A percentile compares a stretch with the other conserved stretches of the same genome.
These are phyloP conservation scores for Melanophora roralis DNA, from an alignment of 2,888 invertebrate genomes.

Conservation along the genomic window DNA sequence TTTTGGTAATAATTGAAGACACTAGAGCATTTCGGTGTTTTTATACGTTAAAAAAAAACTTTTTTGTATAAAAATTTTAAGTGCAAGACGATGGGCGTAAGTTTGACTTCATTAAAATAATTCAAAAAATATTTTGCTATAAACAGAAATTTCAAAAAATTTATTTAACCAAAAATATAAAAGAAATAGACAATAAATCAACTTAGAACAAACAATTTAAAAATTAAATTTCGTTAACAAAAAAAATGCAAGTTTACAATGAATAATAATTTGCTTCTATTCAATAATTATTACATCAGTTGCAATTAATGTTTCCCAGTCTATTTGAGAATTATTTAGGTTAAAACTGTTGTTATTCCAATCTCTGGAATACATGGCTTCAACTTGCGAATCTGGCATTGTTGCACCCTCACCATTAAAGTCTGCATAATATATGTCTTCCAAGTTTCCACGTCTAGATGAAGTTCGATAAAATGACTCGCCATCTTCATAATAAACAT, in stretches of 20 bases:
- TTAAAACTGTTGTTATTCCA: background rate
- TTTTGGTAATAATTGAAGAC: too few relatives aligned
- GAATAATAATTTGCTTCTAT: background rate
- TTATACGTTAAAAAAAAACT: too few relatives aligned
- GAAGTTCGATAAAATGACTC: background rate
- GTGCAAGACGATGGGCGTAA: too few relatives aligned
- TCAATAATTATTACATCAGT: slow-evolving; percentile 17
- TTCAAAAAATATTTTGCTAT: background rate
- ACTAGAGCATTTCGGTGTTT: too few relatives aligned
- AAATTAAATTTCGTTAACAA: background rate
- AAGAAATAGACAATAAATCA: background rate
- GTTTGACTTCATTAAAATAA: too few relatives aligned
- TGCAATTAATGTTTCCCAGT: background rate
- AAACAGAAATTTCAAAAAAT: background rate
- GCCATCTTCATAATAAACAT: background rate
- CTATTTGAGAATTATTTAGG: background rate
- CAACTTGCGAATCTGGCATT: background rate
- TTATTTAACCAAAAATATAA: slow-evolving; percentile 18
- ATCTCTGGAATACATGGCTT: background rate
- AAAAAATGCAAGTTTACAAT: background rate
- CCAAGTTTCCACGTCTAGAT: background rate
- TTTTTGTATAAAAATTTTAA: too few relatives aligned
- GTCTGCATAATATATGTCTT: too few relatives aligned
- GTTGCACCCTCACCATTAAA: too few relatives aligned
- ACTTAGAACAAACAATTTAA: background rate